phyloP scores from a whole-genome alignment of 2,888 invertebrate species.

The Drosophila helvetica region DNA sequence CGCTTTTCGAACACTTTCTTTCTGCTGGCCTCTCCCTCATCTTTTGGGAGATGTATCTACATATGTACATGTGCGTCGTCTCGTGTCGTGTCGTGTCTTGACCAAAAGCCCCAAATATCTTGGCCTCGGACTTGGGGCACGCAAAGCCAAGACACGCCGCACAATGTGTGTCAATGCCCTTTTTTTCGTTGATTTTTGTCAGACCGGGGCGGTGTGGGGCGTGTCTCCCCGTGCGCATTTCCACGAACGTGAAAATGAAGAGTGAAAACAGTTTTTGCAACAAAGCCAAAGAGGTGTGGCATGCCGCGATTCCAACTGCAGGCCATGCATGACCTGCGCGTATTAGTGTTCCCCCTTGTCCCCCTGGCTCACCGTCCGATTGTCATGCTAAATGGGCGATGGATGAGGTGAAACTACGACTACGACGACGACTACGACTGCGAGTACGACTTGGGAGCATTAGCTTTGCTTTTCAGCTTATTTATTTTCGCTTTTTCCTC shows the following conservation, averaged over 20 bases:
- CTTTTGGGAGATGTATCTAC: background rate
- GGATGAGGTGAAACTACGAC: conserved; percentile 43
- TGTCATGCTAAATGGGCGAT: conserved; percentile 72
- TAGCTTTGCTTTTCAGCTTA: conserved; percentile 22
- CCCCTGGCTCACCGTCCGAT: conserved; percentile 49
- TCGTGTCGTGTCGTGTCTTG: conserved; percentile 60
- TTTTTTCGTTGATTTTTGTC: conserved; percentile 38
- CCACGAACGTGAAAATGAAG: conserved; percentile 72
- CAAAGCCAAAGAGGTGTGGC: conserved; percentile 67
- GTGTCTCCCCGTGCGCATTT: conserved; percentile 57
- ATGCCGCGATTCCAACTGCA: conserved; percentile 66
- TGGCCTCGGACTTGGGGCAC: conserved; percentile 44
- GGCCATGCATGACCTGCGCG: conserved; percentile 71
- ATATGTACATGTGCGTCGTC: conserved; percentile 59
- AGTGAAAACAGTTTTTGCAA: conserved; percentile 70
- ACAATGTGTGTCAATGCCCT: conserved; percentile 73
- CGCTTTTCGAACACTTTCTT: conserved; percentile 60
- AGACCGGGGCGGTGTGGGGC: conserved; percentile 51
- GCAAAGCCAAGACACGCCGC: conserved; percentile 35
- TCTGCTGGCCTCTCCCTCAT: conserved; percentile 43
- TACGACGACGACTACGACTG: conserved; percentile 33
- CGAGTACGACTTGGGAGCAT: conserved; percentile 33
- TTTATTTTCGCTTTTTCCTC: conserved; percentile 26
- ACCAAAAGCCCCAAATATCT: conserved; percentile 48
- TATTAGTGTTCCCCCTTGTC: conserved; percentile 49